Conservation (phyloP, 2,113 vertebrate genomes). For the Ctenodactylus gundi region DNA sequence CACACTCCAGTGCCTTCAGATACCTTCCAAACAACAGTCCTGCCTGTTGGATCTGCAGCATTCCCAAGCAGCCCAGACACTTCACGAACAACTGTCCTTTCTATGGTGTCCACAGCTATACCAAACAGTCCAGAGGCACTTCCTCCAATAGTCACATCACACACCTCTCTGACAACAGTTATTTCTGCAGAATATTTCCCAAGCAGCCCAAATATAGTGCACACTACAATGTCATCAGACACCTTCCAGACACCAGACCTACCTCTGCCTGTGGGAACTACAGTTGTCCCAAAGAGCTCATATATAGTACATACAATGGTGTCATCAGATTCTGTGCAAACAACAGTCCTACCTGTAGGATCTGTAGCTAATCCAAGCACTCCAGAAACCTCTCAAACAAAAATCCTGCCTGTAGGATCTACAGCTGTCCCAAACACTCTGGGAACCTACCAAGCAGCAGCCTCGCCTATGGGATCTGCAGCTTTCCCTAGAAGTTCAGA, state of each 20-base stretch:
- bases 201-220: no score
- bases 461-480: background rate
- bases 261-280: background rate
- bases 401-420: no score
- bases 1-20: background rate
- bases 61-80: background rate
- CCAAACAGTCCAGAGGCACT: no score
- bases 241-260: background rate
- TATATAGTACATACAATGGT: fast-evolving
- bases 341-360: fast-evolving
- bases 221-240: background rate
- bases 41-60: background rate
- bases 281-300: background rate
- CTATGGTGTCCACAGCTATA: no score
- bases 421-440: background rate
- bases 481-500: background rate
- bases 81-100: no score
- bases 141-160: no score
- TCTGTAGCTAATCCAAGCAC: background rate
- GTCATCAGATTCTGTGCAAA: fast-evolving
- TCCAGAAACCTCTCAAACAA: background rate
- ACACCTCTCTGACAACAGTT: no score
- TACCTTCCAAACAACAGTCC: background rate
- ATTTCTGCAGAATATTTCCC: no score
- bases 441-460: background rate